Evolutionary conservation across 2,113 vertebrate species (phyloP).

Genomic region (Entomyzon cyanotis): DNA sequence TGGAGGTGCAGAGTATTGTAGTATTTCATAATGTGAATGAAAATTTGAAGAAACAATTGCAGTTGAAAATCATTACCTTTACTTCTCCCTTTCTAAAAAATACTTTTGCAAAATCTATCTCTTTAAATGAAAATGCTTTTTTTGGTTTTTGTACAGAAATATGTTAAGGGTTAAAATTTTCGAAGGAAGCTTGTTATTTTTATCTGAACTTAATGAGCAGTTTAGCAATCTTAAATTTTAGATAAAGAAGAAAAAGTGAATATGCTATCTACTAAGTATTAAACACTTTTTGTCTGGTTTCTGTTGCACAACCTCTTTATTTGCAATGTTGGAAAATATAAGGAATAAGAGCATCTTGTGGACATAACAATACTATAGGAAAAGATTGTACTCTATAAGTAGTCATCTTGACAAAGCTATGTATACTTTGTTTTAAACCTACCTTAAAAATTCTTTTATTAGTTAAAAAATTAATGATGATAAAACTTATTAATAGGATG

Average conservation of each 20-base stretch:
- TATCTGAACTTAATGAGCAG: background rate
- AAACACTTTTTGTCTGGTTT: background rate
- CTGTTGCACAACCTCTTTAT: background rate
- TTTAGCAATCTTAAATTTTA: background rate
- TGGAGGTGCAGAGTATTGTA: background rate
- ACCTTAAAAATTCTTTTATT: constrained; percentile 43
- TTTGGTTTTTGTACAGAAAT: background rate
- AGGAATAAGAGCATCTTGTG: background rate
- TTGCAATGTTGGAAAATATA: background rate
- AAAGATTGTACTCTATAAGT: background rate
- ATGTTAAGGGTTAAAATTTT: background rate
- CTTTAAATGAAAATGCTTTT: background rate
- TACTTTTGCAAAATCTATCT: background rate
- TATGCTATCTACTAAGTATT: background rate
- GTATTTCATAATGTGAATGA: background rate
- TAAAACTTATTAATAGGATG: constrained; percentile 32
- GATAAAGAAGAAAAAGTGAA: background rate
- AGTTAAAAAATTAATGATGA: constrained; percentile 36
- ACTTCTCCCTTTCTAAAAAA: background rate
- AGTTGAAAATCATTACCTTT: background rate
- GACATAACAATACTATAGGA: background rate
- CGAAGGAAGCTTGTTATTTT: background rate
- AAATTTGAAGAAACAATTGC: background rate
- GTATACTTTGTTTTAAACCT: background rate
- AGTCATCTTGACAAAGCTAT: background rate